These are phyloP conservation scores for Diploptera punctata DNA, from an alignment of 2,888 invertebrate genomes.

Conservation along the genomic window DNA sequence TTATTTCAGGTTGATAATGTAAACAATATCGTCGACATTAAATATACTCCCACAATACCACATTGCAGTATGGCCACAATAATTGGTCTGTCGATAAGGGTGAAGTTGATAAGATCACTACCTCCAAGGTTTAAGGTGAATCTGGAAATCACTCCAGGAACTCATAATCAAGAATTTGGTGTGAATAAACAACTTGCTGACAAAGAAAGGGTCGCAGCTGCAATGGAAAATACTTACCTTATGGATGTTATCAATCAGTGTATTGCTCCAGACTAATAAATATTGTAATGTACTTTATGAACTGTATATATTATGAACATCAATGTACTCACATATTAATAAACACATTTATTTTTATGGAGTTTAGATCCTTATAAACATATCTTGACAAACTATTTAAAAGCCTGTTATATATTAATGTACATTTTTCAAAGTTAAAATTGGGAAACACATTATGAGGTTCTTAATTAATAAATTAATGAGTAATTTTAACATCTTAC, in stretches of 20 bases:
- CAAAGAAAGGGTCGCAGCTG: constrained; percentile 97
- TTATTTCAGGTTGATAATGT: constrained; percentile 70
- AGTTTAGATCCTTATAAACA: no score
- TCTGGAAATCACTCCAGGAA: constrained; percentile 89
- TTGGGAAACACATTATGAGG: no score
- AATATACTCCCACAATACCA: constrained; percentile 97
- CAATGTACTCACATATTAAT: no score
- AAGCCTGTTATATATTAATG: no score
- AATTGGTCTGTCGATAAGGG: constrained; percentile 90
- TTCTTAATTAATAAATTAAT: no score
- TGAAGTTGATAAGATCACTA: constrained; percentile 84
- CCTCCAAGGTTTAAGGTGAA: constrained; percentile 84
- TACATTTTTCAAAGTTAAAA: no score
- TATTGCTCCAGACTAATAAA: constrained; percentile 54
- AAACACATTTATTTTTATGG: no score
- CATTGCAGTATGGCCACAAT: constrained; percentile 99
- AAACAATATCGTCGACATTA: constrained; percentile 72
- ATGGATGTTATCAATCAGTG: constrained; percentile 96
- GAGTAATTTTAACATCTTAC: no score
- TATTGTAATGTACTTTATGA: not conserved
- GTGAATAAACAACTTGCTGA: constrained; percentile 98
- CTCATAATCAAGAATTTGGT: constrained; percentile 89
- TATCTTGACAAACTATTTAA: no score
- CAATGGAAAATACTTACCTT: constrained; percentile 91
- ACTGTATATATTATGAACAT: not conserved